Evolutionary conservation across 2,113 vertebrate species (phyloP), one percentile per base, ranked within the genome.

Genomic region (Cephalophus harveyi): DNA sequence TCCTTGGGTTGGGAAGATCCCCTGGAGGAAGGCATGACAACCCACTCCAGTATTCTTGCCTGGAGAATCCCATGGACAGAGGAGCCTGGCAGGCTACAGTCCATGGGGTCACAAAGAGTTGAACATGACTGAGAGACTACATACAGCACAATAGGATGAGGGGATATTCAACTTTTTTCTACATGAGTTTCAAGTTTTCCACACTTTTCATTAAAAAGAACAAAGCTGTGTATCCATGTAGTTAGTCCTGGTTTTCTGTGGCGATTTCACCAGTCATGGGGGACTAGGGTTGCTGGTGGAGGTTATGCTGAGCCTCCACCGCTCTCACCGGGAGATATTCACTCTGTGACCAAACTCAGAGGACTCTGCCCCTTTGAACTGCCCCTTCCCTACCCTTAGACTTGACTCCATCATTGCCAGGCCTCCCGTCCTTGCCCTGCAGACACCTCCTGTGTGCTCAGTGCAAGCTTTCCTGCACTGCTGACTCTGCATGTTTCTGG

Each of bases 121-220:
- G 67, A 71, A 71, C n/a, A 71, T 5, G 5, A 71, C n/a, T 40
- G 67, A 71, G n/a, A 23, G 19, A 40, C 19, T 71, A 40, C n/a
- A 71, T 40, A 40, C 19, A 40, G 67, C 1, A 0, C n/a, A 71
- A 23, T 10, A 71, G n/a, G 67, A 36, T 71, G n/a, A 36, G 17
- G 19, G n/a, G 64, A 28, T 55, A 27, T 43, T 85, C 40, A 40
- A 46, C 12, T 12, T 62, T 48, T 94, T 87, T 94, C 2, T 40
- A 17, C 62, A 33, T 83, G 43, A 76, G 94, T 85, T 92, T 81
- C 21, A 87, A 82, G 84, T 91, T 87, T 79, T 74, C 50, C 40
- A 40, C 76, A 59, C 11, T 40, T 76, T 91, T 82, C 92, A 33
- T 57, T 83, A 87, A 85, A 57, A 59, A 14, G 33, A 46, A 55